phyloP scores from a whole-genome alignment of 2,888 invertebrate species.

The Branchipolynoe longqiensis region DNA sequence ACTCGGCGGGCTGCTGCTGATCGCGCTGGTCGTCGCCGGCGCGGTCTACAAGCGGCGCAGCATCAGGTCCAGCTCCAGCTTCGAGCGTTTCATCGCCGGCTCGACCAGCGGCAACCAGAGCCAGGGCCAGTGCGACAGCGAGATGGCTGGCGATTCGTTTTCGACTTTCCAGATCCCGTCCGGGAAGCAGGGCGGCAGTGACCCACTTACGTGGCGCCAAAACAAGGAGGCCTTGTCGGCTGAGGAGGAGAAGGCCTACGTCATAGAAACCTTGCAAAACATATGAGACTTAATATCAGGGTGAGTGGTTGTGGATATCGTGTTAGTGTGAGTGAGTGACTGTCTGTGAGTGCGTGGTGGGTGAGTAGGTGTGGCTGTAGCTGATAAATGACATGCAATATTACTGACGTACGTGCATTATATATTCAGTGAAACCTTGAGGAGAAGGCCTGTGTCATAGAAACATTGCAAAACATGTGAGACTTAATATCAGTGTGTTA shows the following conservation, averaged over 20 bases:
- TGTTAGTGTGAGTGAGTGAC: no score
- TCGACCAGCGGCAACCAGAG: background rate
- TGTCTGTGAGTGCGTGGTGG: no score
- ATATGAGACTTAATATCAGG: no score
- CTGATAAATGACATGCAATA: no score
- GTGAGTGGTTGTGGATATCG: no score
- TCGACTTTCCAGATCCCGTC: constrained; percentile 31
- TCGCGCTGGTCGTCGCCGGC: background rate
- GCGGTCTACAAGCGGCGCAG: background rate
- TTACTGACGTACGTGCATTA: no score
- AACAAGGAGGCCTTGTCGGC: constrained; percentile 36
- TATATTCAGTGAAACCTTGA: no score
- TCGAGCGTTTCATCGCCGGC: background rate
- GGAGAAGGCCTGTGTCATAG: no score
- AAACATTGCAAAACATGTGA: no score
- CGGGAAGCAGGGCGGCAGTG: background rate
- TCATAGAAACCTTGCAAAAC: constrained; percentile 30
- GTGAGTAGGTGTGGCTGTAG: no score
- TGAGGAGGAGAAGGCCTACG: constrained; percentile 43
- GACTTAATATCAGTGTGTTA: no score
- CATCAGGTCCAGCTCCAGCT: background rate
- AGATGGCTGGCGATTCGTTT: constrained; percentile 18
- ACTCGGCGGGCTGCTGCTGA: constrained; percentile 1
- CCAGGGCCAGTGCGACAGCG: background rate
- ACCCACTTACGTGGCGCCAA: background rate